Percentiles rank a stretch among this genome's conserved stretches.
phyloP scores from a whole-genome alignment of 2,113 vertebrate species.

The Sebastes fasciatus region DNA sequence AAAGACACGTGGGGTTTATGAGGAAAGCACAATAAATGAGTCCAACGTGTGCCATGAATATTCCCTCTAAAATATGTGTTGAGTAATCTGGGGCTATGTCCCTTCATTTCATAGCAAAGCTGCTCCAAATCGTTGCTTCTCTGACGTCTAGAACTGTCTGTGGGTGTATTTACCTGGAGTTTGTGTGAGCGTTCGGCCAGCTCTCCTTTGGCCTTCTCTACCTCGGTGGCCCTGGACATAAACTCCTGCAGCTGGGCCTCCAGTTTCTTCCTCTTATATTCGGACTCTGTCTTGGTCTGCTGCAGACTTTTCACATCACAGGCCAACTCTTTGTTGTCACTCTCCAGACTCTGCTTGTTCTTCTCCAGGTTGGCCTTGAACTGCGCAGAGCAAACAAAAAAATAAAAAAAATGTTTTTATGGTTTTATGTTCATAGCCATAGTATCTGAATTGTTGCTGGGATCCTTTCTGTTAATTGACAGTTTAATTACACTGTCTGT shows the following conservation, averaged over 20 bases:
- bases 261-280: conserved; percentile 96
- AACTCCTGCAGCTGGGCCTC: conserved; percentile 94
- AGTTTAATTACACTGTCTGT: neutral
- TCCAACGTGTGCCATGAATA: neutral
- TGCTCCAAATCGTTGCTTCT: neutral
- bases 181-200: conserved; percentile 91
- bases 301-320: conserved; percentile 94
- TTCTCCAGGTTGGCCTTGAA: conserved; percentile 96
- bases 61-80: neutral
- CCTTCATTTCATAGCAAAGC: neutral
- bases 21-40: neutral
- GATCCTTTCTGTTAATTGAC: neutral
- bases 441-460: too few relatives aligned
- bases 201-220: conserved; percentile 89
- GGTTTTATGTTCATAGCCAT: neutral
- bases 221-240: conserved; percentile 88
- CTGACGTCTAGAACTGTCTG: neutral
- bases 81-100: too few relatives aligned
- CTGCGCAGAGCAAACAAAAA: conserved; percentile 70
- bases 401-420: neutral
- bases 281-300: conserved; percentile 92
- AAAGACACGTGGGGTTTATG: neutral
- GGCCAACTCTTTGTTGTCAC: conserved; percentile 93
- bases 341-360: conserved; percentile 95
- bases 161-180: conserved; percentile 87